Conservation (phyloP, 2,888 invertebrate genomes). For the Zygaena filipendulae region DNA sequence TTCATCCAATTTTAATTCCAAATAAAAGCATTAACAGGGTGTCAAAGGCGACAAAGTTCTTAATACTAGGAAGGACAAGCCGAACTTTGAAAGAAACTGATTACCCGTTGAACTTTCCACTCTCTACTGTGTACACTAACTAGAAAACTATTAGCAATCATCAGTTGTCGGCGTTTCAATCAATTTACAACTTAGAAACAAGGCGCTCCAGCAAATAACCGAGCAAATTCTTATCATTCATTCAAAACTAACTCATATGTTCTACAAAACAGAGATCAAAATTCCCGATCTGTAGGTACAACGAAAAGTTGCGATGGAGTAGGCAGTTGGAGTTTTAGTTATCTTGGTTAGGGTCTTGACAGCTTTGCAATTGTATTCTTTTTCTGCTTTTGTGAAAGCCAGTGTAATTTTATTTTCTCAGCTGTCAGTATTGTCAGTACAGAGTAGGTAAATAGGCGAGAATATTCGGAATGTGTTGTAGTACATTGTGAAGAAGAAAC, state of each 20-base stretch:
- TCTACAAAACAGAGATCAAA: no score
- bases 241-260: no score
- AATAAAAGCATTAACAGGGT: conserved; percentile 18
- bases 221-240: no score
- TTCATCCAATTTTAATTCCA: conserved; percentile 16
- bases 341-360: conserved; percentile 32
- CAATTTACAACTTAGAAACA: conserved; percentile 53
- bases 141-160: conserved; percentile 63
- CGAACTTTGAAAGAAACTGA: conserved; percentile 38
- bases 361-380: conserved; percentile 34
- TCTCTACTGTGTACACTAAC: conserved; percentile 50
- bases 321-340: no score
- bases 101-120: conserved; percentile 37
- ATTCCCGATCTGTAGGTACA: no score
- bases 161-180: conserved; percentile 54
- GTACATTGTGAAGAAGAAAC: no score
- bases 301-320: no score
- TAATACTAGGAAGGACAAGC: conserved; percentile 25
- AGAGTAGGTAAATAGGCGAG: no score
- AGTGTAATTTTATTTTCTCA: no score
- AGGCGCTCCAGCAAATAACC: conserved; percentile 36
- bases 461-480: no score
- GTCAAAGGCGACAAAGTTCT: conserved; percentile 32
- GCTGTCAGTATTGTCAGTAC: no score
- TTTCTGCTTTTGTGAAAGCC: conserved; percentile 23